Evolutionary conservation across 2,113 vertebrate genomes (phyloP), one percentile per base, ranked within the genome.

Genomic region (Riparia riparia): DNA sequence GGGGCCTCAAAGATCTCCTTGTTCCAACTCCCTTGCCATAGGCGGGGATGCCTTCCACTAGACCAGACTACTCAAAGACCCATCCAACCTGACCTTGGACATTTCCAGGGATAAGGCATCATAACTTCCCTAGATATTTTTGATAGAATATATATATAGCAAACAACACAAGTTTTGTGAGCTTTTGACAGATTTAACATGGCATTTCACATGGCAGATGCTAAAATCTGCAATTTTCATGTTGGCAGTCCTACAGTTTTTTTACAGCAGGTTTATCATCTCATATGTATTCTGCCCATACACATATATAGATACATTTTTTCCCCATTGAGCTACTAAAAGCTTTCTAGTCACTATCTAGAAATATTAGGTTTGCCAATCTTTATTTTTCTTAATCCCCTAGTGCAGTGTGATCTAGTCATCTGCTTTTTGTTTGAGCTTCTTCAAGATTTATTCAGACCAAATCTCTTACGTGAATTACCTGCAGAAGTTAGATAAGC

Each of bases 371-470:
- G 31, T 93, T 93, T 93, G 29, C 66, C 54, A 83, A 63, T 63
- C 70, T 88, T 88, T 90, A 65, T 96, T 96, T 82, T 89, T 83
- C 71, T 91, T 91, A 91, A 79, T 93, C 74, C 63, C 61, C 32
- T 39, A 63, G 51, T 64, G 76, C 29, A 24, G 56, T 77, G 50
- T 72, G 81, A 93, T 89, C 78, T 89, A 76, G 70, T 94, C 65
- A 93, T 91, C 50, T 66, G 39, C 24, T 82, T 85, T 95, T 94
- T 94, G 74, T 96, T 80, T 91, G 68, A 82, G 50, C 25, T 93
- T 93, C 79, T 44, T 96, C 58, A 90, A 90, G 78, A 76, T 87
- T 94, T 93, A 89, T 94, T 91, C 72, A 92, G 76, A 92, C 24
- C 21, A 74, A 95, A 86, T 89, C 49, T 86, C 89, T 85, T 44